Evolutionary conservation across 2,113 vertebrate species (phyloP).

Genomic region (Trogon surrucura): DNA sequence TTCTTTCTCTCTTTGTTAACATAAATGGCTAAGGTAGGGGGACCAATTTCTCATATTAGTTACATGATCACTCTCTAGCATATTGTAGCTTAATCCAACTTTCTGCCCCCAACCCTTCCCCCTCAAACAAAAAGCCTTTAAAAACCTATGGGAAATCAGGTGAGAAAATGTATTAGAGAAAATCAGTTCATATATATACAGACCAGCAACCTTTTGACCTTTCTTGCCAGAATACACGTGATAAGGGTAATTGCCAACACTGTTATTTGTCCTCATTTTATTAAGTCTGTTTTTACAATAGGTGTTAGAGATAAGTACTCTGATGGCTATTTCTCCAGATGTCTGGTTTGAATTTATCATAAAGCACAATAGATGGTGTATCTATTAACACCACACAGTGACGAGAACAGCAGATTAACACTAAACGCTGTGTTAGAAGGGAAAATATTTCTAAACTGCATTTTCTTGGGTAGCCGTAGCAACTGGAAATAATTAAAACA

Average conservation of each 20-base stretch:
- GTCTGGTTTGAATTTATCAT: slow-evolving; percentile 40
- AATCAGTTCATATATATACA: slow-evolving; percentile 69
- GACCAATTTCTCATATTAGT: background rate
- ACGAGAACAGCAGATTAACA: background rate
- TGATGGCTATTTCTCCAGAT: slow-evolving; percentile 48
- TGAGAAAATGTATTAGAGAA: slow-evolving; percentile 51
- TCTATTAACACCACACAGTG: background rate
- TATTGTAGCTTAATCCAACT: background rate
- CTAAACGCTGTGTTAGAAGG: background rate
- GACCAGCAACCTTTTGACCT: slow-evolving; percentile 51
- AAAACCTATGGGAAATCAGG: slow-evolving; percentile 59
- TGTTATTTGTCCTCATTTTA: slow-evolving; percentile 65
- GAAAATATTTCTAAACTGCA: background rate
- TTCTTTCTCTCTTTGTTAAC: background rate
- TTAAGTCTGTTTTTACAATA: slow-evolving; percentile 61
- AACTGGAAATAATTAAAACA: background rate
- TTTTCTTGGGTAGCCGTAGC: background rate
- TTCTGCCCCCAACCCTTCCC: background rate
- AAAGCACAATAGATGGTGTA: background rate
- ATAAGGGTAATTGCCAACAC: slow-evolving; percentile 56
- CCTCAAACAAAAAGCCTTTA: slow-evolving; percentile 7
- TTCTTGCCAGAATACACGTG: slow-evolving; percentile 15
- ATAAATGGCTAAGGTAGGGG: background rate
- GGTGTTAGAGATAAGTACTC: slow-evolving; percentile 35
- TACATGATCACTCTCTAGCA: background rate